These are phyloP conservation scores for Callionymus lyra DNA, from an alignment of 2,113 vertebrate genomes.

Conservation along the genomic window DNA sequence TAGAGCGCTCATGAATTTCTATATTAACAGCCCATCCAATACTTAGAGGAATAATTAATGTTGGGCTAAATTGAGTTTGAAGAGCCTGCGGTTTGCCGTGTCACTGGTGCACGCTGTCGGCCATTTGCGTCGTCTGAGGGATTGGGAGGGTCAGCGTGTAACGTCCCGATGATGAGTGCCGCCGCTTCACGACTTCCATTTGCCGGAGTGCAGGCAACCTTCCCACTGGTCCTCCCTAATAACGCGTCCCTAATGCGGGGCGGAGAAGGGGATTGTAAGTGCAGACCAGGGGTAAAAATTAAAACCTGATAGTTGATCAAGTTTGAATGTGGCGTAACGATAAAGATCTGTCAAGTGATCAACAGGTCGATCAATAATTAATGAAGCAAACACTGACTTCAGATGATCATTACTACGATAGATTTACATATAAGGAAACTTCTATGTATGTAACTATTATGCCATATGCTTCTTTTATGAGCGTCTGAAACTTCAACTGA, in stretches of 20 bases:
- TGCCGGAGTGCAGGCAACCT: constrained; percentile 48
- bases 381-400: constrained; percentile 26
- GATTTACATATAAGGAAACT: too few species aligned
- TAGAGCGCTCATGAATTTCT: constrained; percentile 57
- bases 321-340: constrained; percentile 48
- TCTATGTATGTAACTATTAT: background rate
- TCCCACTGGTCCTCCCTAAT: constrained; percentile 61
- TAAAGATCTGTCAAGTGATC: constrained; percentile 38
- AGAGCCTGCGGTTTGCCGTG: constrained; percentile 57
- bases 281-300: constrained; percentile 58
- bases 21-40: constrained; percentile 50
- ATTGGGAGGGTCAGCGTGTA: constrained; percentile 63
- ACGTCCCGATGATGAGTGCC: constrained; percentile 56
- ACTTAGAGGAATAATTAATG: constrained; percentile 69
- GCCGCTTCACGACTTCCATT: constrained; percentile 66
- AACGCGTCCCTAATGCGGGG: constrained; percentile 59
- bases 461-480: too few species aligned
- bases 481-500: too few species aligned
- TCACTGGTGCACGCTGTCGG: constrained; percentile 53
- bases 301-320: constrained; percentile 61
- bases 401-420: background rate
- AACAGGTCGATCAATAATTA: constrained; percentile 48
- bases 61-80: constrained; percentile 61
- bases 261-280: constrained; percentile 46
- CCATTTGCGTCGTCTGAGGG: constrained; percentile 48